Evolutionary conservation across 2,888 invertebrate genomes (phyloP).

Genomic region (Ornithoptera priamus): DNA sequence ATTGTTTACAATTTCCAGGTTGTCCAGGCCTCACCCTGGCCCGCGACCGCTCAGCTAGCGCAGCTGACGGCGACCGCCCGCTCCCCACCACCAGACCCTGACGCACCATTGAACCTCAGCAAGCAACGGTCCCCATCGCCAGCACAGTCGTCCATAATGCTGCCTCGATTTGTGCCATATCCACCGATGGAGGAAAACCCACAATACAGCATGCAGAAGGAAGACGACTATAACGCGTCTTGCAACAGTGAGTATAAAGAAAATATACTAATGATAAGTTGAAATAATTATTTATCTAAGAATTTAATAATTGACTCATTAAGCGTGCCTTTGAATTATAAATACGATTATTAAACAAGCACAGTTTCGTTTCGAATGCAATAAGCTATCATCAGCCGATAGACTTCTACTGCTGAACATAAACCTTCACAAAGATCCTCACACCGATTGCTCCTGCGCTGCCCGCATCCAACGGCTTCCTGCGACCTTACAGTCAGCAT

Average conservation of each 20-base stretch:
- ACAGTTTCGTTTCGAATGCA: too few species aligned
- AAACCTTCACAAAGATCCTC: too few species aligned
- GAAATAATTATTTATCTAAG: too few species aligned
- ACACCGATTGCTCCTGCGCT: too few species aligned
- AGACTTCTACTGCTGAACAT: too few species aligned
- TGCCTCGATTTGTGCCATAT: constrained; percentile 75
- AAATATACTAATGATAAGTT: background rate
- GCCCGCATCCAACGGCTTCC: too few species aligned
- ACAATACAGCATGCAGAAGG: constrained; percentile 66
- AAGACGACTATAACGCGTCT: constrained; percentile 65
- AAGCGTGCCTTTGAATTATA: too few species aligned
- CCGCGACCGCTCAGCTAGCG: constrained; percentile 85
- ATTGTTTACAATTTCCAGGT: constrained; percentile 47
- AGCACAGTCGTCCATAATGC: constrained; percentile 78
- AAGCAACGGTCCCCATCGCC: constrained; percentile 88
- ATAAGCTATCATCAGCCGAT: too few species aligned
- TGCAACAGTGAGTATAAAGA: constrained; percentile 63
- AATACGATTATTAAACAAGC: too few species aligned
- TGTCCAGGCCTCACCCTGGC: constrained; percentile 81
- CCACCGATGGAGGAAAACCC: constrained; percentile 66
- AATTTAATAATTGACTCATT: too few species aligned
- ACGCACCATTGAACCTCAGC: constrained; percentile 92
- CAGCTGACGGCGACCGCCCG: constrained; percentile 82
- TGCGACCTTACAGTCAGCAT: too few species aligned
- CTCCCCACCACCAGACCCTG: constrained; percentile 85